Conservation (phyloP, 2,888 invertebrate genomes). For the Platerodrilus igneus region DNA sequence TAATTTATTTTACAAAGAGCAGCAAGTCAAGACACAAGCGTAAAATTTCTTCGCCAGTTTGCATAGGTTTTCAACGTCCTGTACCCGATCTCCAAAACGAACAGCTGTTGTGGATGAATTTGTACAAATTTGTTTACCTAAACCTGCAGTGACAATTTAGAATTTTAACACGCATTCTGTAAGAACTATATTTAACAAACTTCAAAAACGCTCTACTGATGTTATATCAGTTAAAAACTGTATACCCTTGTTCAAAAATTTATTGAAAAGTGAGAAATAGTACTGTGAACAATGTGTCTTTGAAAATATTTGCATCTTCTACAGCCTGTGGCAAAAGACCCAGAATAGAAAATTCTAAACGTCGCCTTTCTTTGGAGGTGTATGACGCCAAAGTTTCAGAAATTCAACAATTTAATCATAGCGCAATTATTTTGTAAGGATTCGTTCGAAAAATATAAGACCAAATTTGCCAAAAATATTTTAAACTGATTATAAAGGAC, state of each 20-base stretch:
- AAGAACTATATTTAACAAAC: constrained; percentile 5
- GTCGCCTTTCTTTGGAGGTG: constrained; percentile 12
- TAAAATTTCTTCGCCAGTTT: constrained; percentile 1
- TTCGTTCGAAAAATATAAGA: too few relatives aligned
- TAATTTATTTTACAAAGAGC: constrained; percentile 16
- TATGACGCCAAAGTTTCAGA: constrained; percentile 17
- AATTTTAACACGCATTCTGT: constrained; percentile 21
- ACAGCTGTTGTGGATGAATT: constrained; percentile 10
- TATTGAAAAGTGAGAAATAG: constrained; percentile 10
- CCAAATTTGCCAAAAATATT: too few relatives aligned
- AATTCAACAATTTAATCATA: too few relatives aligned
- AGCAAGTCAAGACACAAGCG: neutral
- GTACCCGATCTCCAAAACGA: neutral
- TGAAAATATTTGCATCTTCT: neutral
- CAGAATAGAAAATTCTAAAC: constrained; percentile 12
- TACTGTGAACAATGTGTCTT: neutral
- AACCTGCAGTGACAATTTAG: constrained; percentile 14
- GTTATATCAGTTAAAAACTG: constrained; percentile 10
- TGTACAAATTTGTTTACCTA: constrained; percentile 12
- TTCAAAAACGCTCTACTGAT: constrained; percentile 9
- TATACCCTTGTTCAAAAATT: constrained; percentile 10
- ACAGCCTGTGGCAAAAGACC: constrained; percentile 6
- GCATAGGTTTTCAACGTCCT: constrained; percentile 1
- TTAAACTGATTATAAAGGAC: too few relatives aligned
- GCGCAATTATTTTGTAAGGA: too few relatives aligned